These are phyloP conservation scores for Todiramphus saurophagus DNA, from an alignment of 2,113 vertebrate species.

Conservation along the genomic window DNA sequence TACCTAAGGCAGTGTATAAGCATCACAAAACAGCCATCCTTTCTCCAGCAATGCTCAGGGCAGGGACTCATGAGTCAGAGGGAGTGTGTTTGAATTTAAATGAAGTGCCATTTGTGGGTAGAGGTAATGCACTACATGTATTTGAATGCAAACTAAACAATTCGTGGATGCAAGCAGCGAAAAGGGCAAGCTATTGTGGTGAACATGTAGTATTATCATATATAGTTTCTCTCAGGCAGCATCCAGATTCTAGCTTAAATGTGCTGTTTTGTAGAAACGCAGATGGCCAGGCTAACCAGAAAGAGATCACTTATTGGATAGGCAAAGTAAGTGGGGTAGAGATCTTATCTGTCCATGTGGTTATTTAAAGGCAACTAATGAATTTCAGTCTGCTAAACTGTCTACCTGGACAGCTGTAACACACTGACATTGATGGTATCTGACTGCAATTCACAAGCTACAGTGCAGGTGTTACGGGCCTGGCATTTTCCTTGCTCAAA, in stretches of 20 bases:
- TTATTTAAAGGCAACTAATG: conserved; percentile 40
- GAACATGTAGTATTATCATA: neutral
- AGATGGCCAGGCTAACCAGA: neutral
- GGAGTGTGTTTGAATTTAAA: neutral
- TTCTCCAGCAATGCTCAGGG: neutral
- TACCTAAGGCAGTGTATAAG: neutral
- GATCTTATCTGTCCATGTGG: conserved; percentile 33
- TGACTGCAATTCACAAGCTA: neutral
- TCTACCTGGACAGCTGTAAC: neutral
- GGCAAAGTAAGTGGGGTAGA: neutral
- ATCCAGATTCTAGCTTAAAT: neutral
- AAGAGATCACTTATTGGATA: neutral
- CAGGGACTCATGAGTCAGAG: neutral
- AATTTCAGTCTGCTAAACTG: conserved; percentile 20
- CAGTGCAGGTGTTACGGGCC: neutral
- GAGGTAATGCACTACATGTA: neutral
- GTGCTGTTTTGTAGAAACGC: neutral
- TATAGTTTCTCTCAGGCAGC: neutral
- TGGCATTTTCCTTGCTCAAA: neutral
- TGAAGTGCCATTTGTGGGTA: neutral
- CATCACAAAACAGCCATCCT: neutral
- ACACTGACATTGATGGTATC: neutral
- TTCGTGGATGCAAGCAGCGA: neutral
- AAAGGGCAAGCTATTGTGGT: neutral
- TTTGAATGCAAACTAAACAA: conserved; percentile 25